Evolutionary conservation across 2,797 vertebrate species (phyloP).

Genomic region (Masticophis lateralis): DNA sequence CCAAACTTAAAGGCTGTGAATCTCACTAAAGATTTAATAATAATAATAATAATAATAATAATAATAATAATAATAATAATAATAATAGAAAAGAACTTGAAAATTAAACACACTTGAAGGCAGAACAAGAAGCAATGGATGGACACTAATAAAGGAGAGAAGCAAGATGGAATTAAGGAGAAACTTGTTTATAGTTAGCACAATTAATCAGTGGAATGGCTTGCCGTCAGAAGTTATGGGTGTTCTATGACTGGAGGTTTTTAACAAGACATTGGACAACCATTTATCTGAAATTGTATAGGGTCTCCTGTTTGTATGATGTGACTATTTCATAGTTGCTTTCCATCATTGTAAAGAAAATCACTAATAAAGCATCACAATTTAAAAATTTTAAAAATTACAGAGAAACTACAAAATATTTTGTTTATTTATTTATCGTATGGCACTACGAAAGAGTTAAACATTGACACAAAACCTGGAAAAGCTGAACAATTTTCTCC

Average conservation of each 20-base stretch:
- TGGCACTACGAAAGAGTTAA: background rate
- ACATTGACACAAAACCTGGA: background rate
- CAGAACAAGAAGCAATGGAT: background rate
- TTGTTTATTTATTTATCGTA: too few species aligned
- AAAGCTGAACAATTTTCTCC: background rate
- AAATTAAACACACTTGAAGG: background rate
- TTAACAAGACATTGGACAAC: background rate
- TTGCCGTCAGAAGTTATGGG: background rate
- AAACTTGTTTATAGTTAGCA: background rate
- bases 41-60: too few species aligned
- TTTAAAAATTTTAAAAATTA: background rate
- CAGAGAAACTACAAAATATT: background rate
- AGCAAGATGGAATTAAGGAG: background rate
- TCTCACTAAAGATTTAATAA: too few species aligned
- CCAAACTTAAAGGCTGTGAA: too few species aligned
- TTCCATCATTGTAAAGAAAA: background rate
- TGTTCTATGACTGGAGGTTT: background rate
- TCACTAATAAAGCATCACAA: background rate
- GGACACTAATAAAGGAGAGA: background rate
- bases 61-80: background rate
- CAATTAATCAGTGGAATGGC: background rate
- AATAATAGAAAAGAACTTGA: background rate
- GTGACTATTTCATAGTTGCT: background rate
- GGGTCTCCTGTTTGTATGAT: background rate
- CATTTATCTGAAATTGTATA: background rate